Conservation (phyloP, 2,797 vertebrate species). For the Coccyzus lansbergi region DNA sequence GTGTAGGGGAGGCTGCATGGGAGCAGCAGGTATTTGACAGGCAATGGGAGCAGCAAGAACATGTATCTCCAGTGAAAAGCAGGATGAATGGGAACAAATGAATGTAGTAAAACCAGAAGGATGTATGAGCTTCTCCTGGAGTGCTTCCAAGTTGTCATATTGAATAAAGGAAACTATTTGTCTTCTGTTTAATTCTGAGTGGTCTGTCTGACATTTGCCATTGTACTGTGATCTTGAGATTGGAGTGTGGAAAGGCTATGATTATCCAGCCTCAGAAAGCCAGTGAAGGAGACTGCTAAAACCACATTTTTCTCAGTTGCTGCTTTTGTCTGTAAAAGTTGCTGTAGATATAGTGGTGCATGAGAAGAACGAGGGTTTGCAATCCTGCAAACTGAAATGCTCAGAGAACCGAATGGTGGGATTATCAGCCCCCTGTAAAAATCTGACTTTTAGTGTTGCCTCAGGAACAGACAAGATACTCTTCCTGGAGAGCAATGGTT, state of each 20-base stretch:
- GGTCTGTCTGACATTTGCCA: slow-evolving; percentile 43
- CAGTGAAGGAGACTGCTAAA: neutral
- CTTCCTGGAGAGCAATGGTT: slow-evolving; percentile 6
- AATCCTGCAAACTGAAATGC: neutral
- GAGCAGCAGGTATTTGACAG: neutral
- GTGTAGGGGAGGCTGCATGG: neutral
- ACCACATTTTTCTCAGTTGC: neutral
- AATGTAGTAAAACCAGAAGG: neutral
- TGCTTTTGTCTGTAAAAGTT: slow-evolving; percentile 3
- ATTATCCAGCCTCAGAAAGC: slow-evolving; percentile 34
- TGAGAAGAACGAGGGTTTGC: neutral
- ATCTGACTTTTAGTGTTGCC: neutral
- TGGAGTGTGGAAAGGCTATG: slow-evolving; percentile 15
- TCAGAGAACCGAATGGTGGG: neutral
- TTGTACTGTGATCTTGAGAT: slow-evolving; percentile 14
- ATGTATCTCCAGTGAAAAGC: neutral
- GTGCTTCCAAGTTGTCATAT: slow-evolving; percentile 18
- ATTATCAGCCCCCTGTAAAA: neutral
- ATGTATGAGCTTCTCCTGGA: slow-evolving; percentile 16
- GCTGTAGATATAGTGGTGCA: neutral
- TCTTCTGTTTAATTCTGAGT: slow-evolving; percentile 29
- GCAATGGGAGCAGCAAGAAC: neutral
- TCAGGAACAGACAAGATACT: neutral
- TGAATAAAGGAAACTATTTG: neutral
- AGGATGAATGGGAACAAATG: neutral